Evolutionary conservation across 2,113 vertebrate genomes (phyloP).

Genomic region (Chloropsis cyanopogon): DNA sequence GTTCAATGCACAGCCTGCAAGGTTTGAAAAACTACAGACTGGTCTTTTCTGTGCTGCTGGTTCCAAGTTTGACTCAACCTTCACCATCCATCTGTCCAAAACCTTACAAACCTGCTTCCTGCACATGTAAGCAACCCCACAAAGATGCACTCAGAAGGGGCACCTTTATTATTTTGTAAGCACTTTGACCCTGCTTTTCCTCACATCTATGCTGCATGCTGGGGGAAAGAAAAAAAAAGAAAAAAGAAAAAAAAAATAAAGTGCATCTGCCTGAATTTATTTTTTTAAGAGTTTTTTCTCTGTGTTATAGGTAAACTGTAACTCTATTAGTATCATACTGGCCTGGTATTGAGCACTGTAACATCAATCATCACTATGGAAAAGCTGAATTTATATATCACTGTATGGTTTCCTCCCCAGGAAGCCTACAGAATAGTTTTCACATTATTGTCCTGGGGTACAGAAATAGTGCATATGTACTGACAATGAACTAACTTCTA

Average conservation of each 20-base stretch:
- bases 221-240: neutral
- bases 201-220: neutral
- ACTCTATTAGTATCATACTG: neutral
- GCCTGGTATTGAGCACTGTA: neutral
- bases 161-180: neutral
- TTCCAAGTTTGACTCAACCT: neutral
- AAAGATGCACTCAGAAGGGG: neutral
- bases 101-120: neutral
- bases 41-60: neutral
- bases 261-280: neutral
- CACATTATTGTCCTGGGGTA: neutral
- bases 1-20: neutral
- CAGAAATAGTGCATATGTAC: neutral
- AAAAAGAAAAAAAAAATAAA: neutral
- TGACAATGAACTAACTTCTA: neutral
- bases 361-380: neutral
- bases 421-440: neutral
- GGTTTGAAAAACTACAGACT: neutral
- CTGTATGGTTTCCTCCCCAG: neutral
- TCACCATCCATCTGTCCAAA: neutral
- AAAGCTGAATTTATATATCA: neutral
- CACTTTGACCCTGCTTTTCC: neutral
- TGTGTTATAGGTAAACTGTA: neutral
- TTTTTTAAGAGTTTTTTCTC: neutral
- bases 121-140: neutral